Evolutionary conservation across 2,888 invertebrate genomes (phyloP), one percentile per base, ranked within the genome.

Genomic region (Drosophila colorata): DNA sequence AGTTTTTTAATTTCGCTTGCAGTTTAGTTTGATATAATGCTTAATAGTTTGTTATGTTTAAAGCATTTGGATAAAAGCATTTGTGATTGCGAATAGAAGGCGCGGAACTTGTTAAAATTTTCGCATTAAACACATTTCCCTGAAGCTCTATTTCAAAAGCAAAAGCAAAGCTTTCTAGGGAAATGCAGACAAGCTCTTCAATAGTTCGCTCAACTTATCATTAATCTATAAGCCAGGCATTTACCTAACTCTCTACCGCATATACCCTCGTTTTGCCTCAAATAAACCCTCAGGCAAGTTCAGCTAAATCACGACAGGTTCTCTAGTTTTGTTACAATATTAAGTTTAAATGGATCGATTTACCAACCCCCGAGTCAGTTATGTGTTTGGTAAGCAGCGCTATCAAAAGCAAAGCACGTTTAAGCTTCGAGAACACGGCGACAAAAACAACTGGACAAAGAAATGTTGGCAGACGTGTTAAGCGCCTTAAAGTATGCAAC

Each of bases 401-500:
- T 70, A 77, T 79, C 80, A 77, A 71, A 77, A 64, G 70, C 79
- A 70, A 74, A 77, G 77, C 79, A 79, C 77, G 79, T 79, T 74
- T 69, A 57, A 69, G 80, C 74, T 77, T 67, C 46, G 40, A 40
- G 65, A 59, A 55, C 51, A 68, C 41, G 64, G 16, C 41, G 64
- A 73, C 70, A 70, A 43, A 55, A 69, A 61, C 43, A 68, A 57
- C 59, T 57, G 55, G 31, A 43, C 67, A 56, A 69, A 71, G 68
- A 64, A 66, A 72, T 61, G 66, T 59, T 55, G 49, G 57, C 59
- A 70, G 78, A 81, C 81, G 63, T 78, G 80, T 70, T 80, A 75
- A 78, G 78, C 81, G 74, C 78, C 80, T 81, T 81, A 75, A 80
- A 81, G 78, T 74, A 75, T 74, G 81, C 74, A 72, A 48, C 55